Base-by-base conservation (phyloP, 2,113 vertebrate species). In the Osmerus mordax region DNA sequence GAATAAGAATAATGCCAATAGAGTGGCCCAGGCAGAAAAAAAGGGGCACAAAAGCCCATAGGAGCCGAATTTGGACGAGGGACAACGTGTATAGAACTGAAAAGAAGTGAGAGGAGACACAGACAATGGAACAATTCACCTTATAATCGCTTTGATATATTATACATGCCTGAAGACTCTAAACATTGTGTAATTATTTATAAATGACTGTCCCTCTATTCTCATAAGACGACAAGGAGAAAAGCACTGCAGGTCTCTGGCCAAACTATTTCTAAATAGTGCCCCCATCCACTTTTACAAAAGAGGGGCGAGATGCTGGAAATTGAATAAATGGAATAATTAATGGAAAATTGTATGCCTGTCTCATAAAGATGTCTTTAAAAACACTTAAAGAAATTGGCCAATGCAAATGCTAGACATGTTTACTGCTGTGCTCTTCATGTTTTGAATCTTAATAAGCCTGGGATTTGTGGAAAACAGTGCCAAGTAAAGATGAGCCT, bases 181-280 rank as follows among this genome's bases (percentile, higher is more conserved):
- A 97, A 98, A 97, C 97, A 97, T 97, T 98, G 95, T 97, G 95
- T 98, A 97, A 98, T 97, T 97, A 98, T 98, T 98, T 98, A 97
- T 98, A 97, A 98, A 99, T 98, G 97, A 96, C 94, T 93, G 93
- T 90, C 95, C 94, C 93, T 92, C 93, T 89, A 72, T 89, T 91
- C 90, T 85, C 88, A 94, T 95, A 94, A 96, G 94, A 89, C 93
- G 86, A 74, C 83, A 85, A 89, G 90, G 94, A 97, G 95, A 98
- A 97, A 96, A 93, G 95, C 97, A 92, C 97, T 92, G 93, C 96
- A 96, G 95, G 96, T 94, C 94, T 91, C 95, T 96, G 93, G 92
- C 91, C 92, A 93, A 94, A 95, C 93, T 95, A 94, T 95, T 94
- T 93, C 94, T 94, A 94, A 95, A 94, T 93, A 94, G 94, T 91